Base-by-base conservation (phyloP, 2,888 invertebrate species). In the Xylota sylvarum region DNA sequence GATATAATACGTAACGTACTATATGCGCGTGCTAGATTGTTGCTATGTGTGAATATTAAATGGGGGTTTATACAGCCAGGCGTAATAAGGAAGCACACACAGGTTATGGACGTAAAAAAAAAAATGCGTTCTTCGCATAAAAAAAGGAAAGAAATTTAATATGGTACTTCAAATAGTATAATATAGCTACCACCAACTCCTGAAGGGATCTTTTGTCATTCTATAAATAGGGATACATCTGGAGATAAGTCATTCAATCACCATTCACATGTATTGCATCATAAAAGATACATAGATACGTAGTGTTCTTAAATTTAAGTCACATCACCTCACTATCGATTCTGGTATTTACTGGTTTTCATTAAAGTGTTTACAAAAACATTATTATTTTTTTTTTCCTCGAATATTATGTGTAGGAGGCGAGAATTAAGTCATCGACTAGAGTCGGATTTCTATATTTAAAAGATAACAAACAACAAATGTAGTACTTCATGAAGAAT, bases 391-490 rank as follows among this genome's bases (percentile, higher is more conserved):
- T 17, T n/a, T 23, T 65, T 10, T 32, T 10, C 30, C 37, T 23
- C 23, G 40, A 9, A 4, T 60, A 32, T 46, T 0, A 46, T 12
- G 37, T 50, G 67, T 67, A 37, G 67, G 52, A 23, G 67, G 32
- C 40, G 37, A 12, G 50, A 14, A 60, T 73, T 62, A 64, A 62
- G 17, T 73, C 74, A 74, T 74, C 52, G 12, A 3, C n/a, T 40
- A 6, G 23, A 67, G 50, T 67, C 23, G 23, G 40, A 23, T 52
- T 67, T 67, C 35, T 52, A 52, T 52, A 37, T 43, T 14, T 43
- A 35, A 67, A 27, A 52, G 23, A 52, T 37, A 67, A 40, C 32
- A 14, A 56, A 32, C 27, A 17, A n/a, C 30, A 52, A 52, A 4
- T 52, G 7, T 1, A 52, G 27, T 14, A 0, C 32, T 48, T 64